These are phyloP conservation scores for Barypeithes pellucidus DNA, from an alignment of 2,888 invertebrate species.

Conservation along the genomic window DNA sequence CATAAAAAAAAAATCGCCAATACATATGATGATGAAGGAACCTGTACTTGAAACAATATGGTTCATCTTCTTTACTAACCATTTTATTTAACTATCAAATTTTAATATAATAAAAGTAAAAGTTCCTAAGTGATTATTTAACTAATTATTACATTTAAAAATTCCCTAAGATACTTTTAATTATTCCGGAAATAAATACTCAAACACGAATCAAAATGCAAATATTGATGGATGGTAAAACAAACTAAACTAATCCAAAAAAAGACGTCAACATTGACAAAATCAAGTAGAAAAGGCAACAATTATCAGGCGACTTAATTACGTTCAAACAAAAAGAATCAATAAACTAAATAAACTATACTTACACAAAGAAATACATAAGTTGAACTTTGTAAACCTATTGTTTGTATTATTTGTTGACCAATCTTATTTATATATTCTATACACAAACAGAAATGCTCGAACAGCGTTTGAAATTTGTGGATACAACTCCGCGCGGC, in stretches of 20 bases:
- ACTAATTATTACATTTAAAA: conserved; percentile 2
- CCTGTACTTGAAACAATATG: too few relatives aligned
- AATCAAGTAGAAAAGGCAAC: conserved; percentile 53
- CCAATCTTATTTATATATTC: conserved; percentile 63
- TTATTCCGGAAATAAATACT: conserved; percentile 36
- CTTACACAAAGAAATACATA: conserved; percentile 59
- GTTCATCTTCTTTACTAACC: too few relatives aligned
- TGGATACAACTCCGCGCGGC: conserved; percentile 17
- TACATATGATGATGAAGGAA: too few relatives aligned
- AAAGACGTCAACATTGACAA: conserved; percentile 51
- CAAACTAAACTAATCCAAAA: conserved; percentile 49
- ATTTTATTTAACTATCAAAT: too few relatives aligned
- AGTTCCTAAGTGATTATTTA: conserved; percentile 1
- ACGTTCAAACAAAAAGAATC: conserved; percentile 61
- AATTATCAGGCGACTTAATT: conserved; percentile 60
- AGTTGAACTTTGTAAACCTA: conserved; percentile 60
- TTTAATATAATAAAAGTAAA: too few relatives aligned
- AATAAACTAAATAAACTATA: conserved; percentile 60
- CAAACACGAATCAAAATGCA: conserved; percentile 41
- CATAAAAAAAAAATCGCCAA: too few relatives aligned
- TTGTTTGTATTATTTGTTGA: conserved; percentile 64
- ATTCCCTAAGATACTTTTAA: conserved; percentile 32
- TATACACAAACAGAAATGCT: conserved; percentile 47
- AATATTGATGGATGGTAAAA: conserved; percentile 40
- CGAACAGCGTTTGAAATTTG: conserved; percentile 40